Evolutionary conservation across 2,888 invertebrate genomes (phyloP).

Genomic region (Xestia ashworthii): DNA sequence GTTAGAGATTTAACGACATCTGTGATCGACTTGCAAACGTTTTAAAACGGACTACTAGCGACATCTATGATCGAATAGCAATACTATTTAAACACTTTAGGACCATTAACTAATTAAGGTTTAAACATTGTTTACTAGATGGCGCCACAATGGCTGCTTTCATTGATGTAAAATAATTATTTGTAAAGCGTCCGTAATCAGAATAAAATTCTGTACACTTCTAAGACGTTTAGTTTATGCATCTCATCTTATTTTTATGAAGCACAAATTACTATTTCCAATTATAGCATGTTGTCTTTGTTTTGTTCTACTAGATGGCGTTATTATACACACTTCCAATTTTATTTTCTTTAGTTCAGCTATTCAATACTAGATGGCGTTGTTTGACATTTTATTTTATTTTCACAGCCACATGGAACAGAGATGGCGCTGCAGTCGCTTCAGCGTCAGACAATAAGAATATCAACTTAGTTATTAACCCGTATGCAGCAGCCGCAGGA

Average conservation of each 20-base stretch:
- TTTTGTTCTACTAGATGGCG: slow-evolving; percentile 18
- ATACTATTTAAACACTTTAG: neutral
- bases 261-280: neutral
- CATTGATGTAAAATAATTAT: neutral
- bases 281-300: rapidly evolving
- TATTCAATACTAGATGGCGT: slow-evolving; percentile 69
- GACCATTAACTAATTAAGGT: neutral
- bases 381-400: slow-evolving; percentile 25
- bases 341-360: slow-evolving; percentile 5
- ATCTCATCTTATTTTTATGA: rapidly evolving
- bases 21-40: slow-evolving; percentile 26
- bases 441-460: slow-evolving; percentile 67
- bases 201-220: neutral
- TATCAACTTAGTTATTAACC: slow-evolving; percentile 73
- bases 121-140: neutral
- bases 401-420: slow-evolving; percentile 81
- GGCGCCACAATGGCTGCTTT: neutral
- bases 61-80: slow-evolving; percentile 31
- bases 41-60: neutral
- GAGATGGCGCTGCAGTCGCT: slow-evolving; percentile 72
- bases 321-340: neutral
- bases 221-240: no score
- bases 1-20: slow-evolving; percentile 31
- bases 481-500: slow-evolving; percentile 72
- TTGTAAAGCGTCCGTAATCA: rapidly evolving